Evolutionary conservation across 1,140 invertebrate genomes (phyloP).

Genomic region (Papilio glaucus): DNA sequence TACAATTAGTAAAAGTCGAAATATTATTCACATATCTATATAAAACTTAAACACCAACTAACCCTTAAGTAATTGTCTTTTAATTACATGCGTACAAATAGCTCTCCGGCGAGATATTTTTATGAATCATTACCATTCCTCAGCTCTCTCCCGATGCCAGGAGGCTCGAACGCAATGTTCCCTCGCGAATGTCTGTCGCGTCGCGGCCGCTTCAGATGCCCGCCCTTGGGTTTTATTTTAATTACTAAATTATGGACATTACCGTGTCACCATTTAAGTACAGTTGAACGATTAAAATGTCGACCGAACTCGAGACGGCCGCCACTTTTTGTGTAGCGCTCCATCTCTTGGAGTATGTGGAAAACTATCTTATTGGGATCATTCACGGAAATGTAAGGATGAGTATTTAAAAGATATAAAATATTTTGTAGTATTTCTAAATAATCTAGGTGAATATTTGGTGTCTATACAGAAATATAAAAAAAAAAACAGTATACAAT

Average conservation of each 20-base stretch:
- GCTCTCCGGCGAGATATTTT: conserved; percentile 20
- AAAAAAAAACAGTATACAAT: too few species aligned
- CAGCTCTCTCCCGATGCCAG: background rate
- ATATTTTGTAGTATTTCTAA: too few species aligned
- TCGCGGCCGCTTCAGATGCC: background rate
- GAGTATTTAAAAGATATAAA: too few species aligned
- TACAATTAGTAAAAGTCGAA: too few species aligned
- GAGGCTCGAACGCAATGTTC: conserved; percentile 5
- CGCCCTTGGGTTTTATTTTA: background rate
- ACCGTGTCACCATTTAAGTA: conserved; percentile 29
- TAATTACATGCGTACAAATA: conserved; percentile 30
- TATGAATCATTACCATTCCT: conserved; percentile 34
- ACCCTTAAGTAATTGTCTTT: conserved; percentile 19
- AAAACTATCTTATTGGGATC: background rate
- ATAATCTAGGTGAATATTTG: too few species aligned
- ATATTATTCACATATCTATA: too few species aligned
- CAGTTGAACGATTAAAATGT: conserved; percentile 32
- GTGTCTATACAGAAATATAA: too few species aligned
- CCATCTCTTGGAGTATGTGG: background rate
- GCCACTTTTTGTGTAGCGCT: background rate
- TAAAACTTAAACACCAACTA: background rate
- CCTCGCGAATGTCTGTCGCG: conserved; percentile 18
- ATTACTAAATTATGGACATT: conserved; percentile 39
- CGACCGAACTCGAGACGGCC: background rate
- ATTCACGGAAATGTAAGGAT: too few species aligned